Percentiles rank a stretch among this genome's conserved stretches.
phyloP scores from a whole-genome alignment of 2,113 vertebrate genomes.

The Pao palembangensis region DNA sequence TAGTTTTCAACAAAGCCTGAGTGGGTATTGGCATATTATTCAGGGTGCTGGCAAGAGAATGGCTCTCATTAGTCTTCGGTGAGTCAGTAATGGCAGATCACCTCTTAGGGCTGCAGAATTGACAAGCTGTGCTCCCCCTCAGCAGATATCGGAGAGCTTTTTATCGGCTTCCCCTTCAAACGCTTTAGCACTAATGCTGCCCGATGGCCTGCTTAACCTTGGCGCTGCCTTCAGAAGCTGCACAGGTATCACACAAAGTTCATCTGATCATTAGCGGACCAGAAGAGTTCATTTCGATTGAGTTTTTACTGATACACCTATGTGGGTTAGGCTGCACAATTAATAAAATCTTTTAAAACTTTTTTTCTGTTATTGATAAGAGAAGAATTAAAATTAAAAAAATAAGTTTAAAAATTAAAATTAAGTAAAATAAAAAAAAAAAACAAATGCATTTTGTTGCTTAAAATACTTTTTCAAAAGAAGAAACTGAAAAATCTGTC shows the following conservation, averaged over 20 bases:
- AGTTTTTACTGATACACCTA: slow-evolving; percentile 52
- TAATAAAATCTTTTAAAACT: slow-evolving; percentile 8
- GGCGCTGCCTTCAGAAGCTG: slow-evolving; percentile 64
- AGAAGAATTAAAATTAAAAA: neutral
- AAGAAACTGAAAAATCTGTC: no score
- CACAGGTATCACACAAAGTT: slow-evolving; percentile 72
- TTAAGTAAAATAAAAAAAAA: no score
- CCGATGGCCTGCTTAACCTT: slow-evolving; percentile 71
- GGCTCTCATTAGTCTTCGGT: slow-evolving; percentile 79
- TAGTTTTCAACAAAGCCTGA: slow-evolving; percentile 57
- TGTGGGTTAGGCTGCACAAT: slow-evolving; percentile 8
- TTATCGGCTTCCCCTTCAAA: slow-evolving; percentile 73
- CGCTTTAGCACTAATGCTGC: slow-evolving; percentile 65
- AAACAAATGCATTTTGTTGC: no score
- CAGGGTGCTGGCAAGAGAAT: slow-evolving; percentile 74
- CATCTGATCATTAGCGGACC: slow-evolving; percentile 61
- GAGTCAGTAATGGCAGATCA: slow-evolving; percentile 76
- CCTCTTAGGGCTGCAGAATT: slow-evolving; percentile 75
- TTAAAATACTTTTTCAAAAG: slow-evolving; percentile 13
- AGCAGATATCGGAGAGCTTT: slow-evolving; percentile 73
- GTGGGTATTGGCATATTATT: slow-evolving; percentile 77
- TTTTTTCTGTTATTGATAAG: slow-evolving; percentile 2
- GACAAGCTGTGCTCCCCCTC: slow-evolving; percentile 72
- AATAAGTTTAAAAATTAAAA: no score
- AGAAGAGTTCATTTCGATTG: slow-evolving; percentile 45